phyloP scores from a whole-genome alignment of 2,797 vertebrate species.

The Poecilia velifera region DNA sequence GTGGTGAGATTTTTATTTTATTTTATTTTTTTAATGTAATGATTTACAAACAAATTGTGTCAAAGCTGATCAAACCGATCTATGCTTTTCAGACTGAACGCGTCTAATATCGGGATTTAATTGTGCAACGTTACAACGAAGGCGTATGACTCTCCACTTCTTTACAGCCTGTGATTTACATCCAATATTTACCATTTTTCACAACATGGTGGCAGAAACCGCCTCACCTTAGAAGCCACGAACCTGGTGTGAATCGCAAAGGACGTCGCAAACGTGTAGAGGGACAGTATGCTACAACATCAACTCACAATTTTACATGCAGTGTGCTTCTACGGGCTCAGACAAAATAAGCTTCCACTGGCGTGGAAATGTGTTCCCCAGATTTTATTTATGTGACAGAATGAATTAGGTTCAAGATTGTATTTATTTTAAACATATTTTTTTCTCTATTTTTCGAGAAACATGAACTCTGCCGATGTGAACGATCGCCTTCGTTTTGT shows the following conservation, averaged over 20 bases:
- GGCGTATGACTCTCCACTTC: conserved; percentile 35
- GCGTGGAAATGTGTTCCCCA: conserved; percentile 18
- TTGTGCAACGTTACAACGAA: conserved; percentile 47
- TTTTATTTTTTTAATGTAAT: conserved; percentile 32
- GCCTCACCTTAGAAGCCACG: conserved; percentile 37
- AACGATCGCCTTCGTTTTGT: conserved; percentile 7
- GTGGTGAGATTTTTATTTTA: conserved; percentile 38
- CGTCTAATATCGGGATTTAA: conserved; percentile 50
- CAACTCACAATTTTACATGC: conserved; percentile 44
- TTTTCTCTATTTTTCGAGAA: background rate
- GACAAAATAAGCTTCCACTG: conserved; percentile 47
- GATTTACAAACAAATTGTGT: conserved; percentile 49
- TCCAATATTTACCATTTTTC: conserved; percentile 32
- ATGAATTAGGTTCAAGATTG: conserved; percentile 16
- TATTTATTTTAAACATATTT: conserved; percentile 20
- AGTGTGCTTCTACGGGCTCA: conserved; percentile 30
- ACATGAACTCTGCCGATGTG: conserved; percentile 17
- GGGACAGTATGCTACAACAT: conserved; percentile 43
- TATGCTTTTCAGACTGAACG: conserved; percentile 46
- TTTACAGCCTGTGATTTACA: conserved; percentile 40
- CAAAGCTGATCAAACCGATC: conserved; percentile 45
- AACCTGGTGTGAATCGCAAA: conserved; percentile 57
- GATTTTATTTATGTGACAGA: conserved; percentile 19
- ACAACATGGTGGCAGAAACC: conserved; percentile 31
- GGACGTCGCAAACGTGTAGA: conserved; percentile 58